phyloP scores from a whole-genome alignment of 2,797 vertebrate species.

The Phrynocephalus vlangalii region DNA sequence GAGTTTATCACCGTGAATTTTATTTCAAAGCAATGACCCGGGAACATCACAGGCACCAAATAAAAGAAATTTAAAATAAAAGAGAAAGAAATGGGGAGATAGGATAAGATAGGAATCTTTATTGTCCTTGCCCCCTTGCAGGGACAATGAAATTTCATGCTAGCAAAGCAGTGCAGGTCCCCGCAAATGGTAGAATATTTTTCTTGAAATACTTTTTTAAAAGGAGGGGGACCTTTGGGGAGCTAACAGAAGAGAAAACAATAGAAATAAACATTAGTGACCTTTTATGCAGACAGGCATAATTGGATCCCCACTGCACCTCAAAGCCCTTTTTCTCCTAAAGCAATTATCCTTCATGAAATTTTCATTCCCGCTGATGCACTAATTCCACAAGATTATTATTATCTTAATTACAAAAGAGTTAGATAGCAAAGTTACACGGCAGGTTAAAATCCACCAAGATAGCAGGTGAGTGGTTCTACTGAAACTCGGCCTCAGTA shows the following conservation, averaged over 20 bases:
- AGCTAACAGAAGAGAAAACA: conserved; percentile 24
- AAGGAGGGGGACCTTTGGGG: background rate
- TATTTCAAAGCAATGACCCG: conserved; percentile 20
- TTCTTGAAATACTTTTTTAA: background rate
- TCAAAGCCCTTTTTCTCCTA: conserved; percentile 54
- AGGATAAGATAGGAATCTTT: too few relatives aligned
- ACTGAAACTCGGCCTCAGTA: background rate
- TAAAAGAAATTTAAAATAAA: background rate
- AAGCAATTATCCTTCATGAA: conserved; percentile 69
- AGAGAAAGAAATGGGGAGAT: background rate
- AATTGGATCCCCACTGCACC: conserved; percentile 53
- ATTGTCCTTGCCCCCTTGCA: too few relatives aligned
- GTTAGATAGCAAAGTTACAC: conserved; percentile 19
- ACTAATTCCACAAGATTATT: conserved; percentile 44
- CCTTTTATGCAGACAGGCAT: conserved; percentile 31
- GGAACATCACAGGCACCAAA: background rate
- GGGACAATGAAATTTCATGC: background rate
- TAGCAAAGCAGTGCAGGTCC: background rate
- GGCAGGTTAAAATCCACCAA: conserved; percentile 20
- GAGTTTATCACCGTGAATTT: background rate
- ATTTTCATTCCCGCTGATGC: conserved; percentile 53
- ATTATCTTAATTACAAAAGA: conserved; percentile 43
- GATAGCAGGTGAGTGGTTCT: background rate
- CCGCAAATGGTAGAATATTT: conserved; percentile 1
- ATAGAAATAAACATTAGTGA: conserved; percentile 34